Evolutionary conservation across 2,888 invertebrate genomes (phyloP), one percentile per base, ranked within the genome.

Genomic region (Drosophila borealis): DNA sequence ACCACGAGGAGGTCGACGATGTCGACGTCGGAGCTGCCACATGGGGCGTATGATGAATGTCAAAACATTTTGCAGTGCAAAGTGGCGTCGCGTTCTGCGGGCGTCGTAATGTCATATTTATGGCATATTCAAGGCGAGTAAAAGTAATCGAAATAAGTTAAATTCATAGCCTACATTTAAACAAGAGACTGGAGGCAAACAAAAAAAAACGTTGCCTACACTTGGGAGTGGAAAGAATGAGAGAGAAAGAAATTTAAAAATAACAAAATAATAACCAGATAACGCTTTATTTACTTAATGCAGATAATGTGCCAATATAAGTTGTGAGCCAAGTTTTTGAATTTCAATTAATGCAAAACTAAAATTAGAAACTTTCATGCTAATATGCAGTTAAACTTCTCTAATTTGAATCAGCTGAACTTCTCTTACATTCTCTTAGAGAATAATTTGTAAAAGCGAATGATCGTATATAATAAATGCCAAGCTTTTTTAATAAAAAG

Each of bases 21-120:
- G 34, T 11, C 3, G 34, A 48, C 14, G 36, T 17, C 29, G 34
- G 51, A 33, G 25, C 61, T 41, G 57, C 21, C 67, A 45, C 70
- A 66, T 37, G 60, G 49, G 46, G 63, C 63, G 51, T 60, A 69
- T 73, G 80, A 80, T 77, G 64, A 49, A 78, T 77, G 55, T 48
- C 50, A 64, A 51, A 76, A 48, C 68, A 71, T 70, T 78, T 65
- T 54, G n/a, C 60, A 42, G 36, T 29, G 36, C 50, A 34, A 10
- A 36, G 29, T 11, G 25, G 41, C 68, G 33, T n/a, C 1, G 14
- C 34, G n/a, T 21, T 34, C 21, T 21, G 17, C 11, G 13, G 33
- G 21, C 39, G 46, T 50, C 57, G 37, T 48, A 68, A 53, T 67
- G 55, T 44, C 61, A 54, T 63, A 62, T 73, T 60, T 45, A 63